Evolutionary conservation across 1,140 invertebrate genomes (phyloP).

Genomic region (Pseudomyrmex pallidus): DNA sequence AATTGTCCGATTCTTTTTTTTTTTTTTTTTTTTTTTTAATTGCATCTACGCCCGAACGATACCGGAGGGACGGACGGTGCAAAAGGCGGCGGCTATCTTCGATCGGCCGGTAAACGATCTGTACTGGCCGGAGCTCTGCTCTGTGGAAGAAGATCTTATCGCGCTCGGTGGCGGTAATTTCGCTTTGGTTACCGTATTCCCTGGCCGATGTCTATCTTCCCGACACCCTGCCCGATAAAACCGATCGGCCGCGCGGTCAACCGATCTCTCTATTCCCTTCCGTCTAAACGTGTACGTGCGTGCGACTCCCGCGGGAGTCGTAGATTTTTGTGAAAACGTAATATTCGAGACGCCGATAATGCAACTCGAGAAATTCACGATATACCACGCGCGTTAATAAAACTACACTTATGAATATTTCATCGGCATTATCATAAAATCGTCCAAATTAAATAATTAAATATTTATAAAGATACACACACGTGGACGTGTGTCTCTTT

Average conservation of each 20-base stretch:
- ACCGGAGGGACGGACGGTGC: constrained; percentile 64
- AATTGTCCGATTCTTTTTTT: constrained; percentile 59
- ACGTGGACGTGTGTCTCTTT: too few species aligned
- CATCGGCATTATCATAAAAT: too few species aligned
- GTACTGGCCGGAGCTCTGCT: constrained; percentile 63
- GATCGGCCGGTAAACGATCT: constrained; percentile 73
- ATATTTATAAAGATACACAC: too few species aligned
- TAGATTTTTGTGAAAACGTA: not conserved
- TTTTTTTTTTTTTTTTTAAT: constrained; percentile 44
- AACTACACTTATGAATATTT: not conserved
- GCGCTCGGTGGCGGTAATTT: constrained; percentile 65
- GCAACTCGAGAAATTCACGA: too few species aligned
- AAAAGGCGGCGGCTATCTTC: constrained; percentile 67
- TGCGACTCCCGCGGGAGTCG: constrained; percentile 30
- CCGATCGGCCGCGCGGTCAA: constrained; percentile 40
- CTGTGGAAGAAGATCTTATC: constrained; percentile 63
- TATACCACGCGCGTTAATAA: not conserved
- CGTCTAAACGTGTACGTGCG: not conserved
- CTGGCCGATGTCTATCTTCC: constrained; percentile 71
- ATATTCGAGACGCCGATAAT: not conserved
- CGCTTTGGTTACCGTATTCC: constrained; percentile 71
- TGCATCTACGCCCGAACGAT: constrained; percentile 66
- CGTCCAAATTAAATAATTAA: not conserved
- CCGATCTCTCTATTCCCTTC: constrained; percentile 69
- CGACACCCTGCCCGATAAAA: constrained; percentile 73